phyloP scores from a whole-genome alignment of 2,888 invertebrate species.

The Pedicia rivosa region DNA sequence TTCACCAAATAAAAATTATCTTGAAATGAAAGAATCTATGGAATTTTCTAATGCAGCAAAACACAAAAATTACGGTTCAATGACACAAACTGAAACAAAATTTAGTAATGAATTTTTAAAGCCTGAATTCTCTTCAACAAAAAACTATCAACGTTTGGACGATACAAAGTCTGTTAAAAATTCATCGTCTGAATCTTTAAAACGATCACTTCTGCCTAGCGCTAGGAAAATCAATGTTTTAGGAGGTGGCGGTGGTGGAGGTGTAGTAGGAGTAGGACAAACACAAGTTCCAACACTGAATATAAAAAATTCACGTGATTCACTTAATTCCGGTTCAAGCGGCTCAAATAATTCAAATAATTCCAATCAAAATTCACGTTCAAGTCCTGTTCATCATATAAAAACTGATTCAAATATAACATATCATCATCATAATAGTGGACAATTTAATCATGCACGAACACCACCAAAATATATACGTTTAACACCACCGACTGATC shows the following conservation, averaged over 20 bases:
- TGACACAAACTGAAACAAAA: conserved; percentile 9
- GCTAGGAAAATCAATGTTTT: conserved; percentile 10
- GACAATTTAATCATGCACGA: conserved; percentile 10
- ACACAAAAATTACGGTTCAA: conserved; percentile 13
- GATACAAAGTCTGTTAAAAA: conserved; percentile 8
- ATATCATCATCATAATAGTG: conserved; percentile 3
- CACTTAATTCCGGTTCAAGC: conserved; percentile 13
- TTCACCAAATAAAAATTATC: conserved; percentile 10
- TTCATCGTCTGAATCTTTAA: conserved; percentile 6
- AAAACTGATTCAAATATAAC: conserved; percentile 10
- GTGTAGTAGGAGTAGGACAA: too few species aligned
- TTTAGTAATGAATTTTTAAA: conserved; percentile 12
- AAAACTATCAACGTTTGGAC: conserved; percentile 15
- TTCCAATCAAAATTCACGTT: conserved; percentile 9
- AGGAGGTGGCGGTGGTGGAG: conserved; percentile 8
- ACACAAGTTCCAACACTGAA: conserved; percentile 5
- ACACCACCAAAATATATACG: conserved; percentile 14
- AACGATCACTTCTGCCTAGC: conserved; percentile 13
- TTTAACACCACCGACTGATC: conserved; percentile 8
- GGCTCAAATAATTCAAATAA: conserved; percentile 12
- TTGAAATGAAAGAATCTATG: conserved; percentile 5
- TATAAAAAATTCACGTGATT: conserved; percentile 13
- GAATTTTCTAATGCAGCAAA: conserved; percentile 9
- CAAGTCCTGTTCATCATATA: conserved; percentile 12
- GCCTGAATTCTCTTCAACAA: conserved; percentile 13